A percentile compares a stretch with the other conserved stretches of the same genome.
phyloP scores from a whole-genome alignment of 2,113 vertebrate species.

The Pelvicachromis taeniatus region DNA sequence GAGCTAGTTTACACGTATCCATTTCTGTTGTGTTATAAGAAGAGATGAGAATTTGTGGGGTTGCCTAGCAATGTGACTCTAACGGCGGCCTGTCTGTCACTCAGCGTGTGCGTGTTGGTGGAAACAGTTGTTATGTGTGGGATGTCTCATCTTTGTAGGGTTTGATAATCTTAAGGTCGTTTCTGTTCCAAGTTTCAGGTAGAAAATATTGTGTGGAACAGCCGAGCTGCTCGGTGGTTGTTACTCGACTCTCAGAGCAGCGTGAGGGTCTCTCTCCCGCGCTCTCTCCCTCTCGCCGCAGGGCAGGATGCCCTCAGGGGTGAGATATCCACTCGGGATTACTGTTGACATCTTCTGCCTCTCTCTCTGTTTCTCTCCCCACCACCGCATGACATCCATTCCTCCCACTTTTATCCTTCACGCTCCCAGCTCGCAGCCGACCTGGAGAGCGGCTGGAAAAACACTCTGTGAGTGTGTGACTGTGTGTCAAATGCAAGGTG shows the following conservation, averaged over 20 bases:
- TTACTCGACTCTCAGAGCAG: not conserved
- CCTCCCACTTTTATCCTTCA: conserved; percentile 35
- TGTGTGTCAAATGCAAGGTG: not conserved
- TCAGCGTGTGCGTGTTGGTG: not conserved
- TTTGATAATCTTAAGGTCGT: conserved; percentile 4
- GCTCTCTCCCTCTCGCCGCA: conserved; percentile 11
- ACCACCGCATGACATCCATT: conserved; percentile 8
- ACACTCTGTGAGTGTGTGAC: not conserved
- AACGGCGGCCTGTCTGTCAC: not conserved
- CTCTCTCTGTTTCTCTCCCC: conserved; percentile 5
- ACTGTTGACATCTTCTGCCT: conserved; percentile 38
- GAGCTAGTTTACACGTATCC: not conserved
- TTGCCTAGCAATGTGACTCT: not conserved
- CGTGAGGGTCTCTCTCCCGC: not conserved
- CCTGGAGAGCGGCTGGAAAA: conserved; percentile 1
- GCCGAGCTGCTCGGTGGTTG: conserved; percentile 3
- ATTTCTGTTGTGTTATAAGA: not conserved
- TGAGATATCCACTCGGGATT: conserved; percentile 38
- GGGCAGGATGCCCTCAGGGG: conserved; percentile 56
- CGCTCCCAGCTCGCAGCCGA: conserved; percentile 6
- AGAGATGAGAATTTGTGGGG: not conserved
- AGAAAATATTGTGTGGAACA: conserved; percentile 8
- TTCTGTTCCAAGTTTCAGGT: not conserved
- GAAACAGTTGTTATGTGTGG: not conserved
- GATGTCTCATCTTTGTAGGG: not conserved